Conservation (phyloP, 2,797 vertebrate species). For the Aplochiton taeniatus region DNA sequence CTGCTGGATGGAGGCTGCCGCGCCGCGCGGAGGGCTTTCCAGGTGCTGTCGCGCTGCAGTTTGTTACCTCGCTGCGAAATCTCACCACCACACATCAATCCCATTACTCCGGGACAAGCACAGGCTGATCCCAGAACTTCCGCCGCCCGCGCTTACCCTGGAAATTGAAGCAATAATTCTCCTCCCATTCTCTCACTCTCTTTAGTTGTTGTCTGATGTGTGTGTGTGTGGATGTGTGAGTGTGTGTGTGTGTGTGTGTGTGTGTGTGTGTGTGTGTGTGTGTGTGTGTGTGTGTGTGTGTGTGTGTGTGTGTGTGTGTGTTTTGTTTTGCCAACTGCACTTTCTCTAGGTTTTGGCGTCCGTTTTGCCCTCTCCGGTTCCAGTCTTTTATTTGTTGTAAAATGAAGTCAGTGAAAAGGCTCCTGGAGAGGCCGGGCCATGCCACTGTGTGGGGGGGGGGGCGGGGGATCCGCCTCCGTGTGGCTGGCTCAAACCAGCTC, state of each 20-base stretch:
- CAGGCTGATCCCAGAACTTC: slow-evolving; percentile 63
- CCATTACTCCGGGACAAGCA: slow-evolving; percentile 69
- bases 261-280: not conserved
- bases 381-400: too few relatives aligned
- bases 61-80: slow-evolving; percentile 71
- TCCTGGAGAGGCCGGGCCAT: too few relatives aligned
- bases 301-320: slow-evolving; percentile 22
- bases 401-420: too few relatives aligned
- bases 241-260: slow-evolving; percentile 4
- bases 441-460: too few relatives aligned
- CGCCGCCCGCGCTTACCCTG: slow-evolving; percentile 59
- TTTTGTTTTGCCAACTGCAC: not conserved
- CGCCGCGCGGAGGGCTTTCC: slow-evolving; percentile 1
- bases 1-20: not conserved
- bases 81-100: slow-evolving; percentile 71
- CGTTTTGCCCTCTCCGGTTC: too few relatives aligned
- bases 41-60: slow-evolving; percentile 18
- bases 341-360: too few relatives aligned
- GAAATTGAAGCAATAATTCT: slow-evolving; percentile 81
- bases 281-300: not conserved
- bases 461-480: too few relatives aligned
- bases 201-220: slow-evolving; percentile 12
- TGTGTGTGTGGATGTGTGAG: slow-evolving; percentile 1
- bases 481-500: too few relatives aligned
- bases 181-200: slow-evolving; percentile 36